A percentile compares a stretch with the other conserved stretches of the same genome.
Conservation (phyloP, 2,113 vertebrate genomes). For the human (Homo sapiens) region GRCh38 chr15:83448001-83448500, state of each 20-base stretch:
- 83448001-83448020: background rate
- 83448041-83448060: background rate
- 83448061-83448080: background rate
- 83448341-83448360: background rate
- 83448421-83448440: background rate
- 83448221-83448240: background rate
- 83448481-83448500: background rate
- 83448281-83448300: background rate
- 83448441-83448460: background rate
- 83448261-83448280: background rate
- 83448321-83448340: background rate
- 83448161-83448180: background rate
- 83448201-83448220: background rate
- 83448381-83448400: background rate
- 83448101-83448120: background rate
- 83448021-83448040: background rate
- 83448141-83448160: background rate
- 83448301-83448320: background rate
- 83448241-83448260: constrained; percentile 27
- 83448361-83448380: background rate
- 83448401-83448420: background rate
- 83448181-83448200: background rate
- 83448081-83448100: background rate
- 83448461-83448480: background rate
- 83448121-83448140: background rate